Conservation (phyloP, 2,888 invertebrate genomes). For the Leptinotarsa haldemani region DNA sequence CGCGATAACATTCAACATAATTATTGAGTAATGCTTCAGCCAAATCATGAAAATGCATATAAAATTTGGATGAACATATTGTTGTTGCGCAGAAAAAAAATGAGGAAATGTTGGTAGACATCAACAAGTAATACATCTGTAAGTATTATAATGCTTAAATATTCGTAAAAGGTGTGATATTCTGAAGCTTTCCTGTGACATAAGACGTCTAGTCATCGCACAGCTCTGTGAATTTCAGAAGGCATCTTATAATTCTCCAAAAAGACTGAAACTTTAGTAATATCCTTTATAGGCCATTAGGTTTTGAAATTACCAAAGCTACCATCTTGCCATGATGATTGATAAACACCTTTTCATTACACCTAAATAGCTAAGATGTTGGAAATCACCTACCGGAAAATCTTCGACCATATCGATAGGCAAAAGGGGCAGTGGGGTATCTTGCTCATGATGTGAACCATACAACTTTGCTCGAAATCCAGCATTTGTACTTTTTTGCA, state of each 20-base stretch:
- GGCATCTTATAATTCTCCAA: slow-evolving; percentile 31
- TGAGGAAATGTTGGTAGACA: slow-evolving; percentile 32
- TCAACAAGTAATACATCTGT: slow-evolving; percentile 28
- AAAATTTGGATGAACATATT: slow-evolving; percentile 27
- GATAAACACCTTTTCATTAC: slow-evolving; percentile 31
- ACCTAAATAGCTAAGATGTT: slow-evolving; percentile 31
- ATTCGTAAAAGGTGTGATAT: slow-evolving; percentile 30
- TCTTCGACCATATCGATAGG: slow-evolving; percentile 30
- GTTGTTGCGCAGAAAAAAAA: slow-evolving; percentile 32
- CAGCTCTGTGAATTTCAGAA: slow-evolving; percentile 29
- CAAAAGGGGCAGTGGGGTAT: background rate
- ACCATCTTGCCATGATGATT: slow-evolving; percentile 29
- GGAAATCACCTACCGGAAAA: slow-evolving; percentile 29
- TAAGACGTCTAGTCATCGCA: slow-evolving; percentile 25
- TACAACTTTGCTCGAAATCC: slow-evolving; percentile 25
- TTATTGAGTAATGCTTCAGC: background rate
- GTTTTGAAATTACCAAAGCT: slow-evolving; percentile 25
- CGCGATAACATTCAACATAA: slow-evolving; percentile 1
- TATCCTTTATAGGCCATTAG: slow-evolving; percentile 25
- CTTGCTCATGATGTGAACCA: slow-evolving; percentile 27
- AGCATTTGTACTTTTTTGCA: slow-evolving; percentile 23
- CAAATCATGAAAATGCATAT: slow-evolving; percentile 14
- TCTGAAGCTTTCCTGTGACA: slow-evolving; percentile 29
- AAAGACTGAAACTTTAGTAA: slow-evolving; percentile 25
- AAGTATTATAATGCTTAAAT: slow-evolving; percentile 31